phyloP scores from a whole-genome alignment of 1,140 invertebrate genomes.

The Tetramorium simillimum region DNA sequence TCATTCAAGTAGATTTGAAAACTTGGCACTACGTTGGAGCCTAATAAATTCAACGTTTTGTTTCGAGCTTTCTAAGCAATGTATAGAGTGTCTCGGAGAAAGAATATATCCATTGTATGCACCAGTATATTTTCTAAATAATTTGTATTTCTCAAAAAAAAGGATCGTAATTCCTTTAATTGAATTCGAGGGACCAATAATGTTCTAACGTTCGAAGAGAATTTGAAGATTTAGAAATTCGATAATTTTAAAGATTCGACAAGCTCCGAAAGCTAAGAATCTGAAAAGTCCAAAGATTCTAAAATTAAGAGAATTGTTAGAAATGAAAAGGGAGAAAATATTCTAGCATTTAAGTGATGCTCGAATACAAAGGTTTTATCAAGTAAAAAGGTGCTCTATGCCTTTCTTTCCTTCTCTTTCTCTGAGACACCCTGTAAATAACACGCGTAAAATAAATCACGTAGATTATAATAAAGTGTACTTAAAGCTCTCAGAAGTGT shows the following conservation, averaged over 20 bases:
- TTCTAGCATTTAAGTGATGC: neutral
- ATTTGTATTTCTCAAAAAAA: neutral
- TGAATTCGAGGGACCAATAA: slow-evolving; percentile 34
- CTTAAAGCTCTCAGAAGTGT: slow-evolving; percentile 78
- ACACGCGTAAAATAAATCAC: slow-evolving; percentile 11
- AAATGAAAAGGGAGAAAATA: neutral
- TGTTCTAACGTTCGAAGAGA: neutral
- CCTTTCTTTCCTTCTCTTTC: neutral
- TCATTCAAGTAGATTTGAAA: neutral
- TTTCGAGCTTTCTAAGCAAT: slow-evolving; percentile 3
- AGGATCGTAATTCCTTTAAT: neutral
- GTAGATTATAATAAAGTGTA: slow-evolving; percentile 76
- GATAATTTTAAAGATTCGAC: neutral
- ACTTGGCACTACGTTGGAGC: neutral
- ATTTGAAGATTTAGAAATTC: neutral
- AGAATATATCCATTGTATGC: neutral
- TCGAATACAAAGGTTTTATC: neutral
- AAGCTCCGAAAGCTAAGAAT: neutral
- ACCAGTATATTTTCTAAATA: slow-evolving; percentile 17
- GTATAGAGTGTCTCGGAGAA: neutral
- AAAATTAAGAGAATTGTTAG: neutral
- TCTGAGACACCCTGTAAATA: slow-evolving; percentile 8
- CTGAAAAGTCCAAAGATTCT: neutral
- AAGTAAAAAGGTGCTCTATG: neutral
- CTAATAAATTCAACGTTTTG: slow-evolving; percentile 2